Base-by-base conservation (phyloP, 2,113 vertebrate genomes). In the Cromileptes altivelis region DNA sequence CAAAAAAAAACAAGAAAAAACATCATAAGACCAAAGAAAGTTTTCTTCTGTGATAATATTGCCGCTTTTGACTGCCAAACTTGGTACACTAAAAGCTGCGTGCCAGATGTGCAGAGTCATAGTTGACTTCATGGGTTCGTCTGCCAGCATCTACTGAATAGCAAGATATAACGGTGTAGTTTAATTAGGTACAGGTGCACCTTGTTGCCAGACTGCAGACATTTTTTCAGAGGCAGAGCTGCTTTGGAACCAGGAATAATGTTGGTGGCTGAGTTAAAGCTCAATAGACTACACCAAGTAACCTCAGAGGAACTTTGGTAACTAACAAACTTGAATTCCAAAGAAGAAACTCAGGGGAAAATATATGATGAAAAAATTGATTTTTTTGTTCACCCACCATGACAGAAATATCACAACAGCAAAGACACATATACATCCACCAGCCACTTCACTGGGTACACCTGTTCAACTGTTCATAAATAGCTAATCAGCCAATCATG, bases 171-270 rank as follows among this genome's bases (percentile, higher is more conserved):
- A 90, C 73, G 23, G 71, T 61, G 79, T 70, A 42, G 60, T 80
- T 82, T 85, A 85, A 92, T 88, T 81, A 75, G 78, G 70, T 73
- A 12, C 77, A 76, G 69, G 68, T 82, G 77, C 52, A 64, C 27
- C 61, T 80, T 37, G 21, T 60, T 67, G 67, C 76, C 82, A 87
- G 63, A 87, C 58, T 67, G 73, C 79, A 80, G 47, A 52, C 6
- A 55, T 72, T n/a, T 25, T 52, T 69, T 30, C 23, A 25, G 53
- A 71, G 47, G 37, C 40, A 75, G 62, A 78, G 65, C 85, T 75
- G 64, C 64, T 75, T 73, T 76, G 68, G 67, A 76, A 82, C 33
- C 42, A 75, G 23, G 57, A 82, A 55, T 63, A 76, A 47, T 19
- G 45, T 55, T 6, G 21, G 13, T 53, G 40, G 55, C 72, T 72